Base-by-base conservation (phyloP, 2,797 vertebrate genomes). In the Anableps anableps region DNA sequence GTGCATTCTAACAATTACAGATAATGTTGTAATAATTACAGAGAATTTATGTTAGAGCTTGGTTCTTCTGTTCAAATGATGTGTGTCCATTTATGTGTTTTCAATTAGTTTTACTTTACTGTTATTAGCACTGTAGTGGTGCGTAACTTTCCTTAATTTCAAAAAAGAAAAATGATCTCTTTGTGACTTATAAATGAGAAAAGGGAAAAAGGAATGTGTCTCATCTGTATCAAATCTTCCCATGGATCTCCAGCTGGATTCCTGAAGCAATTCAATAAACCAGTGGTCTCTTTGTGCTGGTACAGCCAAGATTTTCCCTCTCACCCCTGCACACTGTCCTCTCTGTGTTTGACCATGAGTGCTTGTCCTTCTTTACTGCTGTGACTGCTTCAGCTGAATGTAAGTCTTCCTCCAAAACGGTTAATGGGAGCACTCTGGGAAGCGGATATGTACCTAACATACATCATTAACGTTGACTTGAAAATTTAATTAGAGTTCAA, bases 21-120 rank as follows among this genome's bases (percentile, higher is more conserved):
- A 62, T 50, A 74, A 74, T 70, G 48, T 85, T 77, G 79, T 78
- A 77, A 72, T 81, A 84, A 86, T 86, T 80, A 77, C 41, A 68
- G 14, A 80, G 78, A 68, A 86, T 85, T 47, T 26, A 38, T 83
- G 75, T 77, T 81, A 83, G 78, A 79, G 55, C 17, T 8, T 68
- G 77, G 73, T 60, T 72, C 14, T 55, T 64, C 21, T 48, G 58
- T 78, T 74, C 14, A 72, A 78, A 75, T 53, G 26, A 2, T 45
- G 17, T 55, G 47, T 74, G 29, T 77, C 80, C 11, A 60, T 84
- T 79, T 74, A 38, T 73, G 38, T 21, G 73, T 31, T 21, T 86
- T 75, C 76, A 14, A 75, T 87, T 71, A 55, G 55, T 58, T 80
- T 58, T 47, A 77, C 60, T 80, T 55, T 64, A 80, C 77, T 11